Evolutionary conservation across 2,888 invertebrate genomes (phyloP), one percentile per base, ranked within the genome.

Genomic region (Tiphia femorata): DNA sequence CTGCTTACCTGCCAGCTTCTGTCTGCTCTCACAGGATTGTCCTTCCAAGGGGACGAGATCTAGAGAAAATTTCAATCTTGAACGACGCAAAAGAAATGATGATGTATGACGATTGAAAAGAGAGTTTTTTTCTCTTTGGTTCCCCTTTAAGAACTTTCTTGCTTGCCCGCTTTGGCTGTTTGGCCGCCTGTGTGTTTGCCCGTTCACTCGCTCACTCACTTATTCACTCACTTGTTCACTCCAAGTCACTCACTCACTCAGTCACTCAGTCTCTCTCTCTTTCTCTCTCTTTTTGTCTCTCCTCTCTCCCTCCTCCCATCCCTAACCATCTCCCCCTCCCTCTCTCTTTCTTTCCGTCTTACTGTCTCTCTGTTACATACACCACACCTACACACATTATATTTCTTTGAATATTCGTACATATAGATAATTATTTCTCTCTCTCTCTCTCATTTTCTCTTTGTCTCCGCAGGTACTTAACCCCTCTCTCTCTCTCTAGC

Each of bases 131-230:
- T 33, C 12, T 38, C 37, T 14, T 20, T 53, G 14, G 16, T 52
- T 27, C 42, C 29, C 25, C 6, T 49, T 43, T 33, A 47, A 8
- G 40, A 58, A 63, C 58, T 52, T 48, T 41, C 43, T 35, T 38
- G 56, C 25, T 33, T 49, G 68, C 38, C 33, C 35, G 35, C 64
- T 46, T 67, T 71, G 55, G 71, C 68, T 69, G 67, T 41, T 47
- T 69, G 54, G 57, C 65, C 69, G 65, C 52, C 50, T 69, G 50
- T 56, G 58, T 62, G 67, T 71, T 67, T 40, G 71, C 54, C 65
- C 62, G 53, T 52, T 49, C 14, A 2, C 14, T 14, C 14, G 20
- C 54, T 54, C 33, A 27, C 42, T 50, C 55, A 63, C 60, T 63
- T 4, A 66, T 47, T 44, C 49, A 30, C 35, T n/a, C 12, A n/a